Evolutionary conservation across 2,797 vertebrate species (phyloP).

Genomic region (Alfaro cultratus): DNA sequence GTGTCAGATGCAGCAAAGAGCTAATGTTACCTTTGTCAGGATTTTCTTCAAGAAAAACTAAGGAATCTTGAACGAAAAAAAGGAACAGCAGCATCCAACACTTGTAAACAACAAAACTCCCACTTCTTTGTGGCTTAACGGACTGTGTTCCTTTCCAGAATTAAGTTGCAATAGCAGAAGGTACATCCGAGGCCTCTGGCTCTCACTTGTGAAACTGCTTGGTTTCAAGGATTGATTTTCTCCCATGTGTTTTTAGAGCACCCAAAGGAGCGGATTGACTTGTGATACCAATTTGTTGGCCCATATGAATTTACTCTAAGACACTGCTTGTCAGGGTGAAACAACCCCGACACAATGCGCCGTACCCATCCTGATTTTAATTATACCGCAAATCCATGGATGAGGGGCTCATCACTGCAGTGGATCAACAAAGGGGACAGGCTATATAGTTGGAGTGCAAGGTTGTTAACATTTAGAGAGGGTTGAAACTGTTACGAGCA

Average conservation of each 20-base stretch:
- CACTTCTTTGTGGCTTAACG: conserved; percentile 2
- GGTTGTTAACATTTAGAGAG: conserved; percentile 82
- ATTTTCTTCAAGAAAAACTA: background rate
- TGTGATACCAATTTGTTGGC: conserved; percentile 59
- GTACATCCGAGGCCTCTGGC: conserved; percentile 32
- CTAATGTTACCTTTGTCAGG: background rate
- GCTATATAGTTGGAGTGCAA: conserved; percentile 67
- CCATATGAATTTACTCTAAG: conserved; percentile 65
- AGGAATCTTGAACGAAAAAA: background rate
- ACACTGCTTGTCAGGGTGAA: conserved; percentile 60
- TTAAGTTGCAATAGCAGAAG: conserved; percentile 28
- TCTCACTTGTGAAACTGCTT: conserved; percentile 42
- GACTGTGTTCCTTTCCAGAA: conserved; percentile 29
- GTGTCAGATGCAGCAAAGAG: background rate
- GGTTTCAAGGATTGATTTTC: conserved; percentile 51
- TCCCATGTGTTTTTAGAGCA: conserved; percentile 57
- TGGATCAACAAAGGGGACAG: conserved; percentile 65
- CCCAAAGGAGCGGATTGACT: conserved; percentile 62
- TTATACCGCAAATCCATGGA: conserved; percentile 68
- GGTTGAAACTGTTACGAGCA: conserved; percentile 80
- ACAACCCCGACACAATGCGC: conserved; percentile 46
- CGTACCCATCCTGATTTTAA: conserved; percentile 54
- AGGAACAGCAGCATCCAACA: background rate
- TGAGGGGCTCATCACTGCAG: conserved; percentile 46
- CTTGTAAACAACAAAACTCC: background rate